Evolutionary conservation across 2,113 vertebrate species (phyloP).

Genomic region (Colius striatus): DNA sequence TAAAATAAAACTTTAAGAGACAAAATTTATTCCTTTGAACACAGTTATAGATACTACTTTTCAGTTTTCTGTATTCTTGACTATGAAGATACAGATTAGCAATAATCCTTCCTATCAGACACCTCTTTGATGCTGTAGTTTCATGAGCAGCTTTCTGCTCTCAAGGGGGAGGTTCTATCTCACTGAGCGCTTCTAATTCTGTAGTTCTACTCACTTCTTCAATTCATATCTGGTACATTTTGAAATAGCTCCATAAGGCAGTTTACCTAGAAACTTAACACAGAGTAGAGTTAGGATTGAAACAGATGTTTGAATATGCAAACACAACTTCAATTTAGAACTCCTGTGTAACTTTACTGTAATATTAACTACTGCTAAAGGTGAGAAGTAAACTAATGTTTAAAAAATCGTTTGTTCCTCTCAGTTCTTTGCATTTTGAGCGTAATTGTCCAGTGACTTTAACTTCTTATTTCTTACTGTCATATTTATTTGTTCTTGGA

Average conservation of each 20-base stretch:
- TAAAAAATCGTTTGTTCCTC: rapidly evolving
- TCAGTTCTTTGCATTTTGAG: not conserved
- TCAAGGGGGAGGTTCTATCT: not conserved
- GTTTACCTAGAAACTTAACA: not conserved
- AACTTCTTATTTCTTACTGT: not conserved
- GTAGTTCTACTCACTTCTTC: not conserved
- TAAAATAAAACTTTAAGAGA: not conserved
- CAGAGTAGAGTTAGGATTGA: not conserved
- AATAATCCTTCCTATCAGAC: not conserved
- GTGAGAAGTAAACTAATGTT: not conserved
- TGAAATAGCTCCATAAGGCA: not conserved
- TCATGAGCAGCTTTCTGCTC: not conserved
- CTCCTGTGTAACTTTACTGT: not conserved
- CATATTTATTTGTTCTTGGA: not conserved
- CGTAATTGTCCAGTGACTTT: not conserved
- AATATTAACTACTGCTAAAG: not conserved
- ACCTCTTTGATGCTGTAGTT: not conserved
- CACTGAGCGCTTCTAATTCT: not conserved
- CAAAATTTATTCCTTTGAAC: not conserved
- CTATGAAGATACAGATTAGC: not conserved
- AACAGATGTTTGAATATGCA: not conserved
- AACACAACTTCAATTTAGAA: not conserved
- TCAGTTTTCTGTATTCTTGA: not conserved
- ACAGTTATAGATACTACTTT: not conserved
- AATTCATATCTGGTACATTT: not conserved